Conservation (phyloP, 2,113 vertebrate genomes). For the Microtus ochrogaster region DNA sequence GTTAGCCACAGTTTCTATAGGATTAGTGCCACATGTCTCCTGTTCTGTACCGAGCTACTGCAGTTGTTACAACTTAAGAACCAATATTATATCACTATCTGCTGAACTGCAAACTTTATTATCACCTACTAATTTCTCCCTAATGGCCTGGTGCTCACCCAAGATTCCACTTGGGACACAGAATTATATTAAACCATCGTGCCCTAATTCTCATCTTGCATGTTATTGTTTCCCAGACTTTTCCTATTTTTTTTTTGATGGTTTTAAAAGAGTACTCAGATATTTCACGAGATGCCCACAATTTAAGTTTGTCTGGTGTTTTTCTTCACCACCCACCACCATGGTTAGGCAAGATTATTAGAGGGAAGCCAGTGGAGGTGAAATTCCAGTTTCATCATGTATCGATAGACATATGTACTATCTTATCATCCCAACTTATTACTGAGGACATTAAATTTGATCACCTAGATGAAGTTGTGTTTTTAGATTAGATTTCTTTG, state of each 20-base stretch:
- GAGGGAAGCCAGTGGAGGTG: background rate
- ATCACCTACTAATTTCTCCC: background rate
- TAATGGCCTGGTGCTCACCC: background rate
- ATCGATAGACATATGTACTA: background rate
- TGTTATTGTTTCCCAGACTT: background rate
- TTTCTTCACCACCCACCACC: background rate
- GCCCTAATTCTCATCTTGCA: background rate
- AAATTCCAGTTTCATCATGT: background rate
- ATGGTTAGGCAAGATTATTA: background rate
- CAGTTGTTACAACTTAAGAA: background rate
- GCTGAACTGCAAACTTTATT: background rate
- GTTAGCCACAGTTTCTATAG: background rate
- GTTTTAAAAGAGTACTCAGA: background rate
- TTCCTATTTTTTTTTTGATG: background rate
- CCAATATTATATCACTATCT: background rate
- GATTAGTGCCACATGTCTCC: background rate
- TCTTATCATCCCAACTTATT: background rate
- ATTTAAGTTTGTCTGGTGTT: background rate
- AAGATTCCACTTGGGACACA: background rate
- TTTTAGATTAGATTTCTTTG: background rate
- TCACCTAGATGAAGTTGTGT: background rate
- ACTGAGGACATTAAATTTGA: background rate
- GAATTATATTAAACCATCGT: background rate
- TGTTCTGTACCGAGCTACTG: background rate
- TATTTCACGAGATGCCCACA: background rate